Evolutionary conservation across 1,140 invertebrate genomes (phyloP), one percentile per base, ranked within the genome.

Genomic region (Drosophila sturtevanti): DNA sequence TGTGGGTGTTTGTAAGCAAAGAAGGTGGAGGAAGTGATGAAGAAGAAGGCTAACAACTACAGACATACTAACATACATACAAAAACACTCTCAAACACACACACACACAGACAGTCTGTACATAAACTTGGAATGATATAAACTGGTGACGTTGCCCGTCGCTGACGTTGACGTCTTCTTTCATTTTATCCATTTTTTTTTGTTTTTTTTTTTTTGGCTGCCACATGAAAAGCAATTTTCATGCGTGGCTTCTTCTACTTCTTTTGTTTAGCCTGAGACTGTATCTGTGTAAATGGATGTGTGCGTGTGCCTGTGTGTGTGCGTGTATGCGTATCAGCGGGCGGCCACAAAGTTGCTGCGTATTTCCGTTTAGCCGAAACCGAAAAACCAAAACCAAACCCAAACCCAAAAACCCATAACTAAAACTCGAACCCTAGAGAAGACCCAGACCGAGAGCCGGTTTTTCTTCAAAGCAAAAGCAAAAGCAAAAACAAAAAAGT

Each of bases 221-320:
- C 63, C 69, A 72, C 82, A 87, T 79, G 82, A 72, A 86, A 86
- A 87, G 82, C 82, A 86, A 86, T 86, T 86, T 86, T 86, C 82
- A 86, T 86, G 82, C 82, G 82, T 86, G 82, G 82, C 82, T 87
- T 86, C 82, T 82, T 87, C 79, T 48, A 48, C 41, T 48, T 48
- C 41, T 48, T 86, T 75, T 77, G 66, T 81, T 74, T 80, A 61
- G 34, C 27, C 9, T 10, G 51, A 58, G 70, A 48, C 41, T 58
- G 37, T 67, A 44, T 63, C n/a, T 48, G 55, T 41, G 35, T 31
- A 6, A 1, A 31, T 1, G n/a, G n/a, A n/a, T 18, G 16, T 61
- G 22, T 60, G 24, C 56, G 27, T 27, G 59, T 37, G 38, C n/a
- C 41, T 48, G 44, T 55, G 37, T 56, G 44, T 54, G 62, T 68